Conservation (phyloP, 2,113 vertebrate species). For the Planiliza haematocheilus region DNA sequence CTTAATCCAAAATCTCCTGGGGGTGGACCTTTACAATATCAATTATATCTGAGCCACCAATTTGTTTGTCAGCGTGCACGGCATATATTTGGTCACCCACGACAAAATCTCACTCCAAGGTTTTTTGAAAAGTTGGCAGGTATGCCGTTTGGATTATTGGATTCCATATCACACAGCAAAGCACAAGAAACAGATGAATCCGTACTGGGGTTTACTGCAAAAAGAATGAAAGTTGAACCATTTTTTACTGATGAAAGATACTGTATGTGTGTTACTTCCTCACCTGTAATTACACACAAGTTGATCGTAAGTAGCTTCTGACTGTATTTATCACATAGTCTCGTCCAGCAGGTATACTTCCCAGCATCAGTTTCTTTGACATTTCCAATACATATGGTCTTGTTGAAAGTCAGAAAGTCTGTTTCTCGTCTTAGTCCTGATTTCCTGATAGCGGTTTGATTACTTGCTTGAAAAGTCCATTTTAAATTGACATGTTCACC, state of each 20-base stretch:
- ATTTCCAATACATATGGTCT: constrained; percentile 38
- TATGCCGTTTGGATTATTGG: background rate
- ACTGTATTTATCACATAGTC: background rate
- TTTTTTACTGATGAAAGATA: background rate
- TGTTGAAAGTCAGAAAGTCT: background rate
- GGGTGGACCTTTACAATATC: too few species aligned
- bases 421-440: background rate
- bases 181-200: constrained; percentile 30
- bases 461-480: constrained; percentile 52
- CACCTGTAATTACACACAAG: constrained; percentile 68
- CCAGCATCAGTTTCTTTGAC: constrained; percentile 55
- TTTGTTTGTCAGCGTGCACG: too few species aligned
- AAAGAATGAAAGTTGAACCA: background rate
- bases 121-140: too few species aligned
- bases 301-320: constrained; percentile 42
- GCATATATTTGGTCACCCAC: too few species aligned
- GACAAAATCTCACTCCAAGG: too few species aligned
- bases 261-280: background rate
- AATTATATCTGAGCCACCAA: too few species aligned
- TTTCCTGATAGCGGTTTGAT: background rate
- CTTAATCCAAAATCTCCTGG: too few species aligned
- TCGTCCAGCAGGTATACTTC: constrained; percentile 67
- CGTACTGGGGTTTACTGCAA: constrained; percentile 9
- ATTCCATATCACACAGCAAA: constrained; percentile 17
- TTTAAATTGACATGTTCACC: background rate